These are phyloP conservation scores for Lissonota sp. DNA, from an alignment of 2,888 invertebrate genomes.

Conservation along the genomic window DNA sequence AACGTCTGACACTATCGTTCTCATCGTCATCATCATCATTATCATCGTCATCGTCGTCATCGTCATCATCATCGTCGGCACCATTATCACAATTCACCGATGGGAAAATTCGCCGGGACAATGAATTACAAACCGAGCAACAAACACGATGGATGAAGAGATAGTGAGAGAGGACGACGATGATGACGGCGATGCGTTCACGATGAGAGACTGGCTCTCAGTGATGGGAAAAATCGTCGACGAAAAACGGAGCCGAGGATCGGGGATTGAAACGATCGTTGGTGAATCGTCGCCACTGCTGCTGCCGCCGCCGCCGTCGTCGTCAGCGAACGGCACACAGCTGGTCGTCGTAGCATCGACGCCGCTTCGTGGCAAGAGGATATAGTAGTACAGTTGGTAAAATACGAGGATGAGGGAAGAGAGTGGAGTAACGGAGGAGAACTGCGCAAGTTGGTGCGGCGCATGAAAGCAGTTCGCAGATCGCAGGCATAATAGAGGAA, in stretches of 20 bases:
- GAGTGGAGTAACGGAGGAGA: constrained; percentile 19
- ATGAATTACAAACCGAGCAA: no score
- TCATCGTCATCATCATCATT: background rate
- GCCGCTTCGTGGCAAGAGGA: constrained; percentile 10
- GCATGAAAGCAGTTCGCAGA: constrained; percentile 16
- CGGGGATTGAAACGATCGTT: constrained; percentile 37
- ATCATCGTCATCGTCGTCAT: constrained; percentile 6
- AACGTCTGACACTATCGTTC: background rate
- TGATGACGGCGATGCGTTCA: constrained; percentile 31
- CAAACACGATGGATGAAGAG: background rate
- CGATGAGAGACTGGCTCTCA: constrained; percentile 54
- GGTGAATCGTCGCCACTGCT: constrained; percentile 26
- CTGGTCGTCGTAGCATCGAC: constrained; percentile 41
- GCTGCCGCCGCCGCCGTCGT: no score
- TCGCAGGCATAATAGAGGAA: constrained; percentile 27
- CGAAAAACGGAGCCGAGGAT: constrained; percentile 29
- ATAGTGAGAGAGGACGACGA: constrained; percentile 9
- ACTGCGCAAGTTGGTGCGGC: constrained; percentile 38
- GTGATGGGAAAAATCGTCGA: constrained; percentile 28
- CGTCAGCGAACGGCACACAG: constrained; percentile 38
- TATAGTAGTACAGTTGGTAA: constrained; percentile 3
- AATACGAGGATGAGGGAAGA: background rate
- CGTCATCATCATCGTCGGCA: constrained; percentile 32
- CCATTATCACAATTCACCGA: constrained; percentile 42
- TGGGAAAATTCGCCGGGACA: no score